Conservation (phyloP, 23 tunicate species). For the Ascidia mentula region DNA sequence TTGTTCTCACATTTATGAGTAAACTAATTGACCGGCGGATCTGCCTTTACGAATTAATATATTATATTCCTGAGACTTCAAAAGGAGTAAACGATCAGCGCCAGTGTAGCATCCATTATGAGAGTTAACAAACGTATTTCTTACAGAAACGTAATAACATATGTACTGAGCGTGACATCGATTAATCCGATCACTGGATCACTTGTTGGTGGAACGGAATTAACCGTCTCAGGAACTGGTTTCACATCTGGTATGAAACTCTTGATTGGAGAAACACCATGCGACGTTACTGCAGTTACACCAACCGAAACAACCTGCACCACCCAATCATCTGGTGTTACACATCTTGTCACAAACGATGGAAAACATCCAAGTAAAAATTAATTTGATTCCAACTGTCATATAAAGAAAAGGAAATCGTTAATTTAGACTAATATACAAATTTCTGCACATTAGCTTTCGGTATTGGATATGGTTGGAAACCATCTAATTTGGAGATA, state of each 20-base stretch:
- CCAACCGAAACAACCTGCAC: constrained; percentile 29
- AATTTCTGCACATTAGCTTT: too few species aligned
- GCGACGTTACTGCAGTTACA: constrained; percentile 11
- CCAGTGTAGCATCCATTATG: too few species aligned
- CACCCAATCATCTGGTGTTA: constrained; percentile 20
- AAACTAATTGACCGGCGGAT: too few species aligned
- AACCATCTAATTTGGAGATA: constrained; percentile 35
- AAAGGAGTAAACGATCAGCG: too few species aligned
- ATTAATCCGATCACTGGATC: constrained; percentile 52
- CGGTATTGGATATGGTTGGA: constrained; percentile 81
- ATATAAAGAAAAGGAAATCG: too few species aligned
- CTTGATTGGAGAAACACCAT: constrained; percentile 42
- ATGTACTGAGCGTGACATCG: constrained; percentile 28
- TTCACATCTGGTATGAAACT: constrained; percentile 29
- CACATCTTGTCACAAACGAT: constrained; percentile 44
- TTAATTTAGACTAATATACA: too few species aligned
- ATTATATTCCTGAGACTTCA: too few species aligned
- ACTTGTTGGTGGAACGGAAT: constrained; percentile 50
- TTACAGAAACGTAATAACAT: too few species aligned
- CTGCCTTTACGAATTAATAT: too few species aligned
- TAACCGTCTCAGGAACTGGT: constrained; percentile 53
- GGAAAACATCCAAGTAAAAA: constrained; percentile 73
- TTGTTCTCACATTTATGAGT: too few species aligned
- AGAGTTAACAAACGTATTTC: too few species aligned
- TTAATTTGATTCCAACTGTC: too few species aligned